Evolutionary conservation across 1,140 invertebrate species (phyloP).

Genomic region (Drosophila auraria): DNA sequence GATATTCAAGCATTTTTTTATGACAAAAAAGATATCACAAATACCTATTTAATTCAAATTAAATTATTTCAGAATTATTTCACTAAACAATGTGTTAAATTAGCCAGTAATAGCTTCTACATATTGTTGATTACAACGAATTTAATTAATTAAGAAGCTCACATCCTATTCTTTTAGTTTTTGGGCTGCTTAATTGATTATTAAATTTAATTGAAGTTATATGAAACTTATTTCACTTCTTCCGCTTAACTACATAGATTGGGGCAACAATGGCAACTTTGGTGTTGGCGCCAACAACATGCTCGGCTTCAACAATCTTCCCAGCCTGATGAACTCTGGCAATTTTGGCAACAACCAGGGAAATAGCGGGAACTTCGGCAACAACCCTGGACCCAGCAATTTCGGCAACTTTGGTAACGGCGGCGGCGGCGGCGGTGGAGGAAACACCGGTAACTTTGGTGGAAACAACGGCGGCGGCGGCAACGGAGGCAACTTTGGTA

Average conservation of each 20-base stretch:
- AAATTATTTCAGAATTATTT: too few species aligned
- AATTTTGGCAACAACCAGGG: conserved; percentile 77
- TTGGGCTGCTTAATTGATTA: not conserved
- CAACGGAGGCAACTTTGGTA: conserved; percentile 57
- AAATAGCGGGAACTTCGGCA: conserved; percentile 55
- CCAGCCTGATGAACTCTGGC: conserved; percentile 79
- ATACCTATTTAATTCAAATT: not conserved
- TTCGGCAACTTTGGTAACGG: conserved; percentile 76
- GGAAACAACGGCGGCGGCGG: conserved; percentile 50
- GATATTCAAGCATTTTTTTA: not conserved
- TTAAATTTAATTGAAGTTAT: not conserved
- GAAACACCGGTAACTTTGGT: conserved; percentile 56
- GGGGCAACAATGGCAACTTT: conserved; percentile 78
- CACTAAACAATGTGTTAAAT: too few species aligned
- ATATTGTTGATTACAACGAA: not conserved
- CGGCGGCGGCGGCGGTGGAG: conserved; percentile 43
- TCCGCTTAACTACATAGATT: conserved; percentile 47
- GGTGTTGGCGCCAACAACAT: conserved; percentile 79
- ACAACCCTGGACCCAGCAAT: conserved; percentile 64
- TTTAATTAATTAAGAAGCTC: not conserved
- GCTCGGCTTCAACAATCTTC: conserved; percentile 79
- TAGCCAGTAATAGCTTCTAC: too few species aligned
- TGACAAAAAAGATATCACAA: not conserved
- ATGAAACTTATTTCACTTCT: not conserved
- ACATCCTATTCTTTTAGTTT: too few species aligned